Percentiles rank a stretch among this genome's conserved stretches.
Conservation (phyloP, 2,797 vertebrate genomes). For the Fratercula arctica region DNA sequence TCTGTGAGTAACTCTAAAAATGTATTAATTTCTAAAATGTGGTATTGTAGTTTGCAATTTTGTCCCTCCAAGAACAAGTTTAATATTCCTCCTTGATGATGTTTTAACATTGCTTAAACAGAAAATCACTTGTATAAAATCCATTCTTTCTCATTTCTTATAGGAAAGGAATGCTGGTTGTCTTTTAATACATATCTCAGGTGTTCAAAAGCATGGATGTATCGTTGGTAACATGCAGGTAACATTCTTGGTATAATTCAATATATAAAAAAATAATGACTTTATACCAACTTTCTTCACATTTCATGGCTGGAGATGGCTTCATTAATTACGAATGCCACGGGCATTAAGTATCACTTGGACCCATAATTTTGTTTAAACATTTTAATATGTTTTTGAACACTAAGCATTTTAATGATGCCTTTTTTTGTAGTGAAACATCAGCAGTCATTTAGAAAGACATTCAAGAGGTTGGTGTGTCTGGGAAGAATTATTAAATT, state of each 20-base stretch:
- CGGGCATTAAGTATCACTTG: slow-evolving; percentile 2
- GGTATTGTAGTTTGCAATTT: not conserved
- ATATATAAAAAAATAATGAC: slow-evolving; percentile 18
- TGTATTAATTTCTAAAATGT: not conserved
- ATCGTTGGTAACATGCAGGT: not conserved
- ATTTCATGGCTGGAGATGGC: slow-evolving; percentile 55
- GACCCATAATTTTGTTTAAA: slow-evolving; percentile 24
- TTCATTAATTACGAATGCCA: slow-evolving; percentile 48
- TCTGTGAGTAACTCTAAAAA: not conserved
- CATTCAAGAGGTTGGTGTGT: not conserved
- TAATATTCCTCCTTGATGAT: not conserved
- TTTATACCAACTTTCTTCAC: slow-evolving; percentile 30
- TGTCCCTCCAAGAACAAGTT: not conserved
- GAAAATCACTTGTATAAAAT: not conserved
- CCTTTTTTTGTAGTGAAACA: not conserved
- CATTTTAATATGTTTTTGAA: slow-evolving; percentile 36
- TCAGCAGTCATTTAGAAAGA: slow-evolving; percentile 11
- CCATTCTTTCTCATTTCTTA: not conserved
- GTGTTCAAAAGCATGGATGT: not conserved
- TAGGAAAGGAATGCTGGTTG: not conserved
- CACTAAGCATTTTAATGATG: slow-evolving; percentile 15
- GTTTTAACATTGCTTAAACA: not conserved
- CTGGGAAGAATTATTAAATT: not conserved
- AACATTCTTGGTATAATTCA: slow-evolving; percentile 24
- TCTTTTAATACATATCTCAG: not conserved